phyloP scores from a whole-genome alignment of 2,797 vertebrate species.

The Cryptoprocta ferox region DNA sequence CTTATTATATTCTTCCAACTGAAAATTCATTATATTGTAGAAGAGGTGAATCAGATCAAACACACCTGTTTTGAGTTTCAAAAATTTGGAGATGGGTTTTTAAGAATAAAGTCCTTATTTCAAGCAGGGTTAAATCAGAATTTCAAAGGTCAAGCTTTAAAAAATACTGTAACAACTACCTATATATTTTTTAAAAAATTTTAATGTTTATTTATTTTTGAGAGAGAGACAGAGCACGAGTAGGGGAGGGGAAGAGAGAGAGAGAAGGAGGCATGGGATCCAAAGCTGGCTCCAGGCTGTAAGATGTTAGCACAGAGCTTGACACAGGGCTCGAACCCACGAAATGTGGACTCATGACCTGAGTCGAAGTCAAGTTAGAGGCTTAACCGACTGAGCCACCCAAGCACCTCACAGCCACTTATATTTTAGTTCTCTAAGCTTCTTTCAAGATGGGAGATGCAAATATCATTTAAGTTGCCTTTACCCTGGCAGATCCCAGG shows the following conservation, averaged over 20 bases:
- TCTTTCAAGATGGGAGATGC: not conserved
- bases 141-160: slow-evolving; percentile 16
- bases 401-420: not conserved
- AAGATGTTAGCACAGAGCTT: too few species aligned
- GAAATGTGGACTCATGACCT: too few species aligned
- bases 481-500: not conserved
- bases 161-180: not conserved
- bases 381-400: too few species aligned
- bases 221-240: too few species aligned
- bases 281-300: too few species aligned
- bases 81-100: slow-evolving; percentile 1
- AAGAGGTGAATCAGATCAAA: slow-evolving; percentile 41
- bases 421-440: slow-evolving; percentile 20
- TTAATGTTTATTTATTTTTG: too few species aligned
- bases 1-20: not conserved
- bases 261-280: too few species aligned
- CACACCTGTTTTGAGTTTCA: slow-evolving; percentile 21
- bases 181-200: not conserved
- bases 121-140: slow-evolving; percentile 37
- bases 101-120: not conserved
- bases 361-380: too few species aligned
- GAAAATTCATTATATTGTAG: not conserved
- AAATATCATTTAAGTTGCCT: slow-evolving; percentile 16
- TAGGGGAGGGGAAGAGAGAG: too few species aligned
- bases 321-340: too few species aligned